These are phyloP conservation scores for Neelides folsomi DNA, from an alignment of 2,888 invertebrate genomes.

Conservation along the genomic window DNA sequence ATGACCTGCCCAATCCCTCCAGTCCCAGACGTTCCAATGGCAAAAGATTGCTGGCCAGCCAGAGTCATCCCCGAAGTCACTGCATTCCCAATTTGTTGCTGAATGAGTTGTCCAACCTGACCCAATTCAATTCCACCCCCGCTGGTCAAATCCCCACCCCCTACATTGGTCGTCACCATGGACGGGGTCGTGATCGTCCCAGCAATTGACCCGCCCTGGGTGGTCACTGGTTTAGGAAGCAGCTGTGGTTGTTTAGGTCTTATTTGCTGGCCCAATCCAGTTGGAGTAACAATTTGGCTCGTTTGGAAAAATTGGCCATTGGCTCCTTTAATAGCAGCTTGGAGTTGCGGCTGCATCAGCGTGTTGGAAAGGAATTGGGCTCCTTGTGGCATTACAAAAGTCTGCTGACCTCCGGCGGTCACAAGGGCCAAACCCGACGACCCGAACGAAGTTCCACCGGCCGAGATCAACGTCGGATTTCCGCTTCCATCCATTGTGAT, in stretches of 20 bases:
- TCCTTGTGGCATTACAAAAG: constrained; percentile 27
- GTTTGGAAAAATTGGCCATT: constrained; percentile 29
- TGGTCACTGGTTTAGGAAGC: constrained; percentile 27
- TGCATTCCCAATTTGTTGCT: constrained; percentile 7
- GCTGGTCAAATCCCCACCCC: constrained; percentile 1
- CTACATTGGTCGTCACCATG: constrained; percentile 5
- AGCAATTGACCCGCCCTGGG: constrained; percentile 7
- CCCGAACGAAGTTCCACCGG: constrained; percentile 19
- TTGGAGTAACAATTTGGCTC: constrained; percentile 23
- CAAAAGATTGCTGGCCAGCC: constrained; percentile 23
- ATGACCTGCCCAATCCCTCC: constrained; percentile 26
- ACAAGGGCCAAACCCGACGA: constrained; percentile 26
- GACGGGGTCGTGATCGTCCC: constrained; percentile 7
- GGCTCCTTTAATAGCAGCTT: constrained; percentile 28
- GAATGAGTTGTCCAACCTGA: constrained; percentile 2
- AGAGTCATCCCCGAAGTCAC: constrained; percentile 15
- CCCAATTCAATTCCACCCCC: not conserved
- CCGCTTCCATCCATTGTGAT: constrained; percentile 25
- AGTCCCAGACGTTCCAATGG: constrained; percentile 19
- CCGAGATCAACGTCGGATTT: constrained; percentile 19
- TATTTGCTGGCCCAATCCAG: constrained; percentile 11
- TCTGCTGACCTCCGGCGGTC: constrained; percentile 24
- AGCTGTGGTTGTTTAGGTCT: constrained; percentile 30
- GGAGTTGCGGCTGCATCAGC: constrained; percentile 29
- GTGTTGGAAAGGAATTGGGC: constrained; percentile 27